Conservation (phyloP, 1,140 invertebrate genomes). For the Rhynchophorus ferrugineus region DNA sequence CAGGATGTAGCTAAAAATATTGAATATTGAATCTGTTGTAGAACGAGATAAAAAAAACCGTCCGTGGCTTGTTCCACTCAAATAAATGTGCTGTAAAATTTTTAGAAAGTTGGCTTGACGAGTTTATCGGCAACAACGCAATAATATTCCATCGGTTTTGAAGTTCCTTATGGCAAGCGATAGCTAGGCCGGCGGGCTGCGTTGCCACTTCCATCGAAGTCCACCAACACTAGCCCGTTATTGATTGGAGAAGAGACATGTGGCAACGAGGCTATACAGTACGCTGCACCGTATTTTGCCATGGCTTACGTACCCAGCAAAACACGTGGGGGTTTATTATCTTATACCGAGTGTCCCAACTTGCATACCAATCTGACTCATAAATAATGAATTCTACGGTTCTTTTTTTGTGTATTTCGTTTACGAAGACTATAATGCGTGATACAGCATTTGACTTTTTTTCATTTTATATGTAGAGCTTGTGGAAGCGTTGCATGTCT, state of each 20-base stretch:
- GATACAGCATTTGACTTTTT: too few species aligned
- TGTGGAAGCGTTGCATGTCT: too few species aligned
- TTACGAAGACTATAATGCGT: too few species aligned
- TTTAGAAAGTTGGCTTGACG: not conserved
- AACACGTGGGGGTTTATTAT: constrained; percentile 16
- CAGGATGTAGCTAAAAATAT: too few species aligned
- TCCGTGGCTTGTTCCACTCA: not conserved
- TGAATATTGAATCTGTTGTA: too few species aligned
- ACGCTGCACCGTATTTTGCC: constrained; percentile 35
- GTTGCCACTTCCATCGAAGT: constrained; percentile 25
- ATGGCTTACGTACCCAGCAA: constrained; percentile 14
- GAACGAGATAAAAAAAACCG: too few species aligned
- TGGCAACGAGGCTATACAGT: constrained; percentile 39
- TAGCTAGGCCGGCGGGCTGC: constrained; percentile 15
- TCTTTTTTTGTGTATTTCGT: too few species aligned
- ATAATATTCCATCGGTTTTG: constrained; percentile 19
- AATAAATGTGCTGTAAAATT: not conserved
- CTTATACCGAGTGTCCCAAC: constrained; percentile 7
- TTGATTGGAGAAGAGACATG: constrained; percentile 33
- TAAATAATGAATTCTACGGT: not conserved
- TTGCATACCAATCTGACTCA: too few species aligned
- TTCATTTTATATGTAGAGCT: too few species aligned
- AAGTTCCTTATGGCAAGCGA: constrained; percentile 24
- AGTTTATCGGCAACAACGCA: constrained; percentile 11
- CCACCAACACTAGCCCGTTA: constrained; percentile 30